Percentiles rank a stretch among this genome's conserved stretches.
Conservation (phyloP, 2,797 vertebrate species). For the Intellagama lesueurii region DNA sequence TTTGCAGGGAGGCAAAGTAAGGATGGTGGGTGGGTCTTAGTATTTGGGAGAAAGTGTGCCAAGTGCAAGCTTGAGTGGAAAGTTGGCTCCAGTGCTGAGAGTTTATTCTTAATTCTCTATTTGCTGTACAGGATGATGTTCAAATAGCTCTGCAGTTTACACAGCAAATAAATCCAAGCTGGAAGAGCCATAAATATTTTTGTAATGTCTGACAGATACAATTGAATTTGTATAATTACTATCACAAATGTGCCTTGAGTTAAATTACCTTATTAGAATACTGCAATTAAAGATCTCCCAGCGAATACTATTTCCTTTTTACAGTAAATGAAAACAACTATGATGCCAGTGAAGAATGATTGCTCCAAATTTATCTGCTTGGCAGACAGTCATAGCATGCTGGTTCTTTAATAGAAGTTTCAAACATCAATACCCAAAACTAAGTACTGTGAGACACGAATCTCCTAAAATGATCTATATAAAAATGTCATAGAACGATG, state of each 20-base stretch:
- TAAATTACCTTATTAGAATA: slow-evolving; percentile 27
- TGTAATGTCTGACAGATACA: background rate
- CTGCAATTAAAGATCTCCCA: slow-evolving; percentile 9
- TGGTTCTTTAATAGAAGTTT: background rate
- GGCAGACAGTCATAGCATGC: background rate
- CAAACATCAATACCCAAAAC: background rate
- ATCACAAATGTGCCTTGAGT: slow-evolving; percentile 6
- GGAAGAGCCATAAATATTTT: slow-evolving; percentile 20
- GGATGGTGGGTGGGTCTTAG: background rate
- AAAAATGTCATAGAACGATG: background rate
- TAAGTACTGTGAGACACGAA: background rate
- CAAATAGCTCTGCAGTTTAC: slow-evolving; percentile 11
- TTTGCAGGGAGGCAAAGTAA: background rate
- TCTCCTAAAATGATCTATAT: background rate
- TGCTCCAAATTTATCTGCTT: background rate
- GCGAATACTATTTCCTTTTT: slow-evolving; percentile 7
- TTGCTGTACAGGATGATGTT: background rate
- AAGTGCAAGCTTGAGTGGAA: background rate
- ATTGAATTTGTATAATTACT: slow-evolving; percentile 21
- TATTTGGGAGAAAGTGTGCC: background rate
- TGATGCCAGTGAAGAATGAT: slow-evolving; percentile 1
- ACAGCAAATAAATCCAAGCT: slow-evolving; percentile 11
- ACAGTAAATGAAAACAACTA: background rate
- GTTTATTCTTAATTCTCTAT: slow-evolving; percentile 5
- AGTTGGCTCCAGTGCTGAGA: background rate